Evolutionary conservation across 1,140 invertebrate species (phyloP), one percentile per base, ranked within the genome.

Genomic region (Drosophila athabasca): DNA sequence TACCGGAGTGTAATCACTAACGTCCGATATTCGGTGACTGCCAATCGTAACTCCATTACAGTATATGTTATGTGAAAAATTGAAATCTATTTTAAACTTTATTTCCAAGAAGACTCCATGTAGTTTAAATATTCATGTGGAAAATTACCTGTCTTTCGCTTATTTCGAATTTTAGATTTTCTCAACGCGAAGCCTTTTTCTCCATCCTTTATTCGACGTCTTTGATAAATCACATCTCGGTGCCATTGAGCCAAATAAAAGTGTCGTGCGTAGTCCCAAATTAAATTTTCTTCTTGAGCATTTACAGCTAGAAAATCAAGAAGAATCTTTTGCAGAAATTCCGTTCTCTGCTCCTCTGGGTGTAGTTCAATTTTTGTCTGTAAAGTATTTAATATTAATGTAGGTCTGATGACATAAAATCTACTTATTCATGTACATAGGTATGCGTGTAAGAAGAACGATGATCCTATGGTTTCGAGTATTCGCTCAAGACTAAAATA

Each of bases 241-340:
- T 98, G 99, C 99, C 99, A 99, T 90, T 99, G 98, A 1, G 97
- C 96, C 50, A 99, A 95, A 92, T 99, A 99, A 93, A 99, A 99
- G 90, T 97, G 96, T 19, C 98, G 93, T 0, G 98, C 96, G 92
- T 97, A 96, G 52, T 95, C 95, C 91, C 96, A 94, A 0, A 97
- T 95, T 59, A 91, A 70, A 67, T 97, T 96, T 89, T 99, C 97
- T 87, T 96, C 96, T 79, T 98, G 96, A 6, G 97, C 96, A 90
- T 97, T 97, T 15, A 98, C 96, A 6, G 97, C 97, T n/a, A 99
- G 93, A 92, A 99, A 99, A 92, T 99, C 98, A 1, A 99, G 93
- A n/a, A 99, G 93, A 6, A 99, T 96, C 68, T 97, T 95, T 91
- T 99, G 97, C 19, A 99, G 92, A 92, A 98, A 98, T 80, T 97